Base-by-base conservation (phyloP, 2,888 invertebrate species). In the Willowsia nigromaculata region DNA sequence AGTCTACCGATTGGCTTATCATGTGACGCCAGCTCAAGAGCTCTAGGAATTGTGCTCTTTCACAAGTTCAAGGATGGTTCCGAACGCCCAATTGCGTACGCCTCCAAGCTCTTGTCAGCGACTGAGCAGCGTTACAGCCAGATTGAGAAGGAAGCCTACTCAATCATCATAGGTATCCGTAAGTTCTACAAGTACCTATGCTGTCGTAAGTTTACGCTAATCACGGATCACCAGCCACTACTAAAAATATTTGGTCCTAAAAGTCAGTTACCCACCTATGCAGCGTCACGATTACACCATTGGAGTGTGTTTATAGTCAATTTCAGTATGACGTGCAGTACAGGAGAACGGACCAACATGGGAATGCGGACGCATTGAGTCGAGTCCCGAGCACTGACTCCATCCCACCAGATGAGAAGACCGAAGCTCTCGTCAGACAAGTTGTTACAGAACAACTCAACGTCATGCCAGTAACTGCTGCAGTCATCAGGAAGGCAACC, bases 1-100 rank as follows among this genome's bases (percentile, higher is more conserved):
- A 89, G 91, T 1, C 92, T 92, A n/a, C 91, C 91, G 25, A 93
- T 93, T 6, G 91, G 92, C 74, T 91, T 94, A 0, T 91, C 93
- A 37, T 93, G 93, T 1, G 93, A 94, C 87, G 93, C 37, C 4
- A 6, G 5, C 37, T 9, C 37, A 37, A 9, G 4, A 6, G 37
- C 5, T 37, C 37, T 37, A 4, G 37, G 37, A 37, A 9, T 37
- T 37, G 37, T 37, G 37, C 9, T 37, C 5, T 37, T 37, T 9
- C 37, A 37, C 5, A 37, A 9, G 9, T 4, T 6, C 4, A 9
- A 37, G 5, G 9, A 37, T 9, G 37, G 37, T 37, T 37, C 9
- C 9, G 37, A 37, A 37, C 37, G 37, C 37, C 37, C 37, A 4
- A 37, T 37, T 37, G 37, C 37, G 5, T 37, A 6, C 37, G 37